Conservation (phyloP, 2,888 invertebrate species). For the Sclerodermus sp. region DNA sequence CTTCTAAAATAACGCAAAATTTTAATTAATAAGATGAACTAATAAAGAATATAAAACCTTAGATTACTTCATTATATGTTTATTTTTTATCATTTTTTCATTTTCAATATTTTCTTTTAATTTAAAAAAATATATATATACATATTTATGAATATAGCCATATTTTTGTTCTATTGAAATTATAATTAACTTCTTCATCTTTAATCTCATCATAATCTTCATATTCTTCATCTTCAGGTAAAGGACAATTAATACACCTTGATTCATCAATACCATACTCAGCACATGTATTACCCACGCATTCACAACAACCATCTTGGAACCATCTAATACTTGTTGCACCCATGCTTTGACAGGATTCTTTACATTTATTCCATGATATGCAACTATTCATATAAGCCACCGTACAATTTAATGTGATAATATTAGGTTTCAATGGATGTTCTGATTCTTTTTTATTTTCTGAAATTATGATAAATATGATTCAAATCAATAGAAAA, state of each 20-base stretch:
- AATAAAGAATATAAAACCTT: too few species aligned
- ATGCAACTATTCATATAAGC: conserved; percentile 88
- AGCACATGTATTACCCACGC: conserved; percentile 84
- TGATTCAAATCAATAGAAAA: too few species aligned
- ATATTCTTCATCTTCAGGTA: conserved; percentile 47
- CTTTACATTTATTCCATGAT: conserved; percentile 84
- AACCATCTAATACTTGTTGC: conserved; percentile 88
- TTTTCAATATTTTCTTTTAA: too few species aligned
- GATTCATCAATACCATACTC: conserved; percentile 89
- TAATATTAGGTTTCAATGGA: conserved; percentile 63
- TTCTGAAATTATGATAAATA: conserved; percentile 61
- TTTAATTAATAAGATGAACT: too few species aligned
- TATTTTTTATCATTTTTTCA: too few species aligned
- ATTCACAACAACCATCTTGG: conserved; percentile 93
- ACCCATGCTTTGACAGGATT: conserved; percentile 81
- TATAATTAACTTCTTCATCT: too few species aligned
- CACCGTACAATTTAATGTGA: conserved; percentile 87
- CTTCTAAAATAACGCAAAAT: too few species aligned
- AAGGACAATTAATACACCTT: conserved; percentile 61
- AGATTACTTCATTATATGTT: too few species aligned
- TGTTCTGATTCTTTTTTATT: conserved; percentile 67
- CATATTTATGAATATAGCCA: too few species aligned
- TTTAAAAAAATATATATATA: too few species aligned
- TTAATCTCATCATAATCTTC: conserved; percentile 63
- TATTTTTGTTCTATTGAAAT: too few species aligned